Conservation (phyloP, 2,888 invertebrate genomes). For the Sminthurinus aureus region DNA sequence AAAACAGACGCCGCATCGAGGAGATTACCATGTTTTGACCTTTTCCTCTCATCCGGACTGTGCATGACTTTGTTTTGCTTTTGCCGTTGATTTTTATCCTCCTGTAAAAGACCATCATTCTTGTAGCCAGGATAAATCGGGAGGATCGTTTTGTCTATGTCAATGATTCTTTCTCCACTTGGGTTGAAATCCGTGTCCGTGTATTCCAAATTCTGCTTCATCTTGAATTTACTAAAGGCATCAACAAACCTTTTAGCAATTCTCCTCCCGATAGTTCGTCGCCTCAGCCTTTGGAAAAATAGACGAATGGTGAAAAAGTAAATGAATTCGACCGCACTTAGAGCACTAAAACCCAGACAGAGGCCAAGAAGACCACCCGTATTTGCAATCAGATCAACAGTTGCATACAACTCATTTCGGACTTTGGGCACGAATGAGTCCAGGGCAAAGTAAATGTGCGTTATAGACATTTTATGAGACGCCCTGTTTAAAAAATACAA, state of each 20-base stretch:
- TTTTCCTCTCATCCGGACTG: too few relatives aligned
- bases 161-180: too few relatives aligned
- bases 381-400: conserved; percentile 55
- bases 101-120: too few relatives aligned
- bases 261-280: neutral
- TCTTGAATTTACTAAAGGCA: neutral
- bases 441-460: conserved; percentile 54
- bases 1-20: too few relatives aligned
- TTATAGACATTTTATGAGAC: conserved; percentile 51
- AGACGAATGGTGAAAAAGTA: conserved; percentile 58
- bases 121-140: too few relatives aligned
- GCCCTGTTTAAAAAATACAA: conserved; percentile 40
- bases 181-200: too few relatives aligned
- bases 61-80: too few relatives aligned
- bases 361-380: conserved; percentile 57
- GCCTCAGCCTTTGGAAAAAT: conserved; percentile 43
- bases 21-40: too few relatives aligned
- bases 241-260: neutral
- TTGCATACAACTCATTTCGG: conserved; percentile 52
- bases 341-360: conserved; percentile 55
- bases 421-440: conserved; percentile 53
- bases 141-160: too few relatives aligned
- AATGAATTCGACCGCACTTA: conserved; percentile 56
- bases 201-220: neutral
- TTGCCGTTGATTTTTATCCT: too few relatives aligned